Evolutionary conservation across 37 sponge, comb jelly and placozoan species (phyloP).

Genomic region (Ianthella basta): DNA sequence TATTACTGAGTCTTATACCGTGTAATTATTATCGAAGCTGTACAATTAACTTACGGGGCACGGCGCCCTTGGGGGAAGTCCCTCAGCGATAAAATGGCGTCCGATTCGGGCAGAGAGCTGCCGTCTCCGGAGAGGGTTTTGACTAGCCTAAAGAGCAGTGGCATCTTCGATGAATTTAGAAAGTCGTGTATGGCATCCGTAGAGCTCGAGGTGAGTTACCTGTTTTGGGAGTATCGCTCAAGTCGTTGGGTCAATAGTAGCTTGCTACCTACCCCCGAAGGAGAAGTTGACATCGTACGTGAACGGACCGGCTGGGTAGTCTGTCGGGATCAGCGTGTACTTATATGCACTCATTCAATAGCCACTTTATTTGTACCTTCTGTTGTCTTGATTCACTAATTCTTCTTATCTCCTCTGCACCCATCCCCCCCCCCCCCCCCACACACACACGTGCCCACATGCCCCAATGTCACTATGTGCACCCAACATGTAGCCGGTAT

Average conservation of each 20-base stretch:
- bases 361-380: neutral
- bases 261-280: too few relatives aligned
- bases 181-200: constrained; percentile 60
- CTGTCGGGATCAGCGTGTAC: too few relatives aligned
- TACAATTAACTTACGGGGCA: too few relatives aligned
- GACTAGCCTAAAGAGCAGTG: constrained; percentile 62
- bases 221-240: neutral
- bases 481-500: neutral
- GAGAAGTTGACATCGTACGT: too few relatives aligned
- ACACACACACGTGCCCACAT: neutral
- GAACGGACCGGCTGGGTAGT: too few relatives aligned
- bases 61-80: neutral
- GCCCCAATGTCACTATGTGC: neutral
- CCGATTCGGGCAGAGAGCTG: constrained; percentile 7
- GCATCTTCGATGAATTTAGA: constrained; percentile 75
- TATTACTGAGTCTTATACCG: too few relatives aligned
- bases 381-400: neutral
- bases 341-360: too few relatives aligned
- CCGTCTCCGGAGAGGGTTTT: constrained; percentile 58
- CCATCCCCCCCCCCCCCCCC: constrained; percentile 16
- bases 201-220: constrained; percentile 53
- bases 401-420: constrained; percentile 5
- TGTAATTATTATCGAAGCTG: too few relatives aligned
- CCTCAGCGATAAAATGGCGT: neutral
- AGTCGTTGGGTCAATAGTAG: neutral